These are phyloP conservation scores for Pitangus sulphuratus DNA, from an alignment of 2,797 vertebrate species.

Conservation along the genomic window DNA sequence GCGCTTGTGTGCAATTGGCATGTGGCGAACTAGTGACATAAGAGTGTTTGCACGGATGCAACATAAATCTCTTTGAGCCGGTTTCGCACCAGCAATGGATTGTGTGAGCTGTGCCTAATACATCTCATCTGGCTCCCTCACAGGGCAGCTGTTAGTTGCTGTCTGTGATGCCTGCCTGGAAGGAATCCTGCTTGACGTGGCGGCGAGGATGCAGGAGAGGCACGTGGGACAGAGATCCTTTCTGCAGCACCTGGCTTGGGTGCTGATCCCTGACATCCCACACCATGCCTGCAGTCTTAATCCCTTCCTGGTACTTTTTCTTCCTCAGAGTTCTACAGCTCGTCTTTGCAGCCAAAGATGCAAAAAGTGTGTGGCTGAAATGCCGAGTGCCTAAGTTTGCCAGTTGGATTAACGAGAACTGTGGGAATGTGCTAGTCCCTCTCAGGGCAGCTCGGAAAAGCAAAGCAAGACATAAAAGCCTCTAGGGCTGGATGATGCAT, in stretches of 20 bases:
- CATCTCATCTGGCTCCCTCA: not conserved
- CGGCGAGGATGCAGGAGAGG: not conserved
- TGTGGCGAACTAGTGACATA: not conserved
- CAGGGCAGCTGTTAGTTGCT: not conserved
- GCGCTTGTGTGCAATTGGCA: not conserved
- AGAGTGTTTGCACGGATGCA: accelerated
- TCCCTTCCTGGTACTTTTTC: not conserved
- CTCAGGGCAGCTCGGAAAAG: not conserved
- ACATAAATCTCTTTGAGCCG: not conserved
- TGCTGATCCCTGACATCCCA: not conserved
- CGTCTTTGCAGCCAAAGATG: not conserved
- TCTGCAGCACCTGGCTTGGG: not conserved
- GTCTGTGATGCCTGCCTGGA: not conserved
- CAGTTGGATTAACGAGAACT: not conserved
- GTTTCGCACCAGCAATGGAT: not conserved
- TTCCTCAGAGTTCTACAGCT: not conserved
- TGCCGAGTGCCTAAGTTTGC: not conserved
- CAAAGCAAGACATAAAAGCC: not conserved
- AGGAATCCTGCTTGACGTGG: not conserved
- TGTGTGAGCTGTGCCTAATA: not conserved
- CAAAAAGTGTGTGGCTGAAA: not conserved
- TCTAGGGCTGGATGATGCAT: not conserved
- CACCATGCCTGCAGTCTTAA: not conserved
- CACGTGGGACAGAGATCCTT: accelerated
- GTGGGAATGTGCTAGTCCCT: not conserved